A percentile compares a stretch with the other conserved stretches of the same genome.
These are phyloP conservation scores for Synanthedon vespiformis DNA, from an alignment of 2,888 invertebrate genomes.

Conservation along the genomic window DNA sequence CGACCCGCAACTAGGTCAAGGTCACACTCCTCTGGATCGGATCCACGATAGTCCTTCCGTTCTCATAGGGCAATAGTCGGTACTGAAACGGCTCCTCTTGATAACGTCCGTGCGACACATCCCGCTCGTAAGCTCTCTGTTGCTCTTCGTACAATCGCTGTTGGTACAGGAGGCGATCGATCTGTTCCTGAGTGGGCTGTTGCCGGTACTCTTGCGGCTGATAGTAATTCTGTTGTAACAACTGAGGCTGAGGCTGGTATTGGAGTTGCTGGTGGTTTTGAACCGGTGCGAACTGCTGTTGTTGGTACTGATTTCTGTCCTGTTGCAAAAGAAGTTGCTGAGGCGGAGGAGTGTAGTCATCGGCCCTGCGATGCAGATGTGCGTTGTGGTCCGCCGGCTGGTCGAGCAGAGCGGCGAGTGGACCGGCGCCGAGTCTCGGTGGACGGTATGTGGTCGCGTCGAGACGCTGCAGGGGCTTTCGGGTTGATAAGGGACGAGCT, in stretches of 20 bases:
- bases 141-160: constrained; percentile 24
- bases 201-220: constrained; percentile 7
- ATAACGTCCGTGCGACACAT: constrained; percentile 19
- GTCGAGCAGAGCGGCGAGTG: constrained; percentile 23
- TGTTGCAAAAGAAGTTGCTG: constrained; percentile 23
- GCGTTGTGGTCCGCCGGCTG: constrained; percentile 26
- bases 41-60: constrained; percentile 12
- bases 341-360: constrained; percentile 25
- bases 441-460: constrained; percentile 58
- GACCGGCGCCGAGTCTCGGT: constrained; percentile 29
- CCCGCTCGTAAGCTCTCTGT: constrained; percentile 14
- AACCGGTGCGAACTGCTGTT: constrained; percentile 7
- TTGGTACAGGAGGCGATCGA: constrained; percentile 15
- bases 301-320: constrained; percentile 20
- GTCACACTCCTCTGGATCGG: constrained; percentile 34
- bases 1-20: constrained; percentile 48
- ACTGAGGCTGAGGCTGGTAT: constrained; percentile 19
- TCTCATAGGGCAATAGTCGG: constrained; percentile 23
- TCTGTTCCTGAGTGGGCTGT: constrained; percentile 10
- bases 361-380: constrained; percentile 45
- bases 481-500: constrained; percentile 17
- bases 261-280: constrained; percentile 13
- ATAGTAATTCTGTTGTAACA: constrained; percentile 11
- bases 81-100: constrained; percentile 28
- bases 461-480: constrained; percentile 22